Base-by-base conservation (phyloP, 2,113 vertebrate species). In the Heliornis fulica region DNA sequence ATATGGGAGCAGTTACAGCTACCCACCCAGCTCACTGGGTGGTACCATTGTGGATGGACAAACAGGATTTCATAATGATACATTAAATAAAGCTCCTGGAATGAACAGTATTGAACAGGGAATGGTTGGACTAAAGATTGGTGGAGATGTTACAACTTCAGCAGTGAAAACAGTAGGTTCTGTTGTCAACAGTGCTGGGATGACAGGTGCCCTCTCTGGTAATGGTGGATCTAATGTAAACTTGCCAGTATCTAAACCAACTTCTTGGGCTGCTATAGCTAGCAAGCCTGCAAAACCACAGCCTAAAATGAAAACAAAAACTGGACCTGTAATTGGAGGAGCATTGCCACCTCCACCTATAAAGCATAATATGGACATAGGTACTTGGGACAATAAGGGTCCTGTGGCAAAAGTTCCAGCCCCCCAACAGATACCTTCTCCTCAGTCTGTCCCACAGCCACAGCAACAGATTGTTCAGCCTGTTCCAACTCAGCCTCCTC, bases 361-460 rank as follows among this genome's bases (percentile, higher is more conserved):
- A 95, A 99, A 99, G 97, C 99, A 99, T 97, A 99, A 99, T 91
- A 99, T 99, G 99, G 99, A 99, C 98, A 99, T 99, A 75, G 99
- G 99, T 94, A 99, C 99, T 79, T 99, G 99, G 99, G 99, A 99
- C 72, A 99, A 99, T 94, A 99, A 99, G 90, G 99, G 99, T 84
- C 98, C 99, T 21, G 97, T 98, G 96, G 97, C 98, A 60, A 99
- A 99, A 97, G 98, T 98, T 90, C 97, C 98, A 4, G 98, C 98
- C 15, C 98, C 98, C 7, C 98, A 98, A 86, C 98, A 97, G 70
- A 94, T 94, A 20, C 97, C 97, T 18, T 96, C 97, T 72, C 97
- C 98, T 89, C 98, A 98, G 70, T 91, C 96, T 28, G 95, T 95
- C 83, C 97, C 97, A 9, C 98, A 97, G 87, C 97, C 97, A 15